phyloP scores from a whole-genome alignment of 2,113 vertebrate genomes.

The Epinephelus lanceolatus region DNA sequence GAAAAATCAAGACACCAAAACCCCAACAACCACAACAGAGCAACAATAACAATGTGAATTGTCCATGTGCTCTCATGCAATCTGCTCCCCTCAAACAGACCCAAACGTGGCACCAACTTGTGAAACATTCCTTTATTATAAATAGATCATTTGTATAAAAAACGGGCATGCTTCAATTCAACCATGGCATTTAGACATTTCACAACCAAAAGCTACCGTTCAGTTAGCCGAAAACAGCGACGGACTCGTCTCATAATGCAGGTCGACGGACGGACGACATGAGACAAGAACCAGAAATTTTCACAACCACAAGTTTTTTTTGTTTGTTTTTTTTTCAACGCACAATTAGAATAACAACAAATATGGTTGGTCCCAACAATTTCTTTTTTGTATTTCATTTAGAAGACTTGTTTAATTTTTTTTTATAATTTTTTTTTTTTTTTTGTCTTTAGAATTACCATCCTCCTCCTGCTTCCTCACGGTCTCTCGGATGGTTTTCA shows the following conservation, averaged over 20 bases:
- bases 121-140: conserved; percentile 99
- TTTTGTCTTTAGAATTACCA: conserved; percentile 23
- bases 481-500: neutral
- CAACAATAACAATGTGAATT: neutral
- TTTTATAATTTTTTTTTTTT: neutral
- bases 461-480: neutral
- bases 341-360: conserved; percentile 94
- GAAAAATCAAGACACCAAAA: neutral
- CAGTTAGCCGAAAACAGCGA: conserved; percentile 90
- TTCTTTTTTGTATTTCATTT: conserved; percentile 68
- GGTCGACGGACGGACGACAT: conserved; percentile 88
- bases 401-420: conserved; percentile 1
- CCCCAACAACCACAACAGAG: neutral
- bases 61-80: neutral
- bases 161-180: conserved; percentile 91
- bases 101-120: conserved; percentile 89
- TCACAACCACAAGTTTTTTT: conserved; percentile 90
- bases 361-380: conserved; percentile 88
- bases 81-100: conserved; percentile 71
- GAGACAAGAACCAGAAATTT: conserved; percentile 92
- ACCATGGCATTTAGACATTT: conserved; percentile 92
- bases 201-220: conserved; percentile 91
- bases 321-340: conserved; percentile 79
- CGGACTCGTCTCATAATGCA: conserved; percentile 90
- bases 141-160: conserved; percentile 99